Percentiles rank a stretch among this genome's conserved stretches.
Conservation (phyloP, 2,888 invertebrate species). For the Chloroclystis v-ata region DNA sequence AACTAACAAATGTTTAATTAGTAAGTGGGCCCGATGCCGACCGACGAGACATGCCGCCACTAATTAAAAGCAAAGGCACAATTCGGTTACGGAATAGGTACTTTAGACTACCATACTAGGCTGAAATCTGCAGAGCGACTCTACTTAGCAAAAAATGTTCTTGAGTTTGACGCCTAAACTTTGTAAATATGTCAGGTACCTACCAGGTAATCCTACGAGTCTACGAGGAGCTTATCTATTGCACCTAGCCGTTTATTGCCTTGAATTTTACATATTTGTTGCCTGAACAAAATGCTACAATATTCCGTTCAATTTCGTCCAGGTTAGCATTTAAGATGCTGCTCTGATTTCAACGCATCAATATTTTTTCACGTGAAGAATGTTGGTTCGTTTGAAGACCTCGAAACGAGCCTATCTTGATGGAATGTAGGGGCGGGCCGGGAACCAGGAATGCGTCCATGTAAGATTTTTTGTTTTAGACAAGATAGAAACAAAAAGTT, state of each 20-base stretch:
- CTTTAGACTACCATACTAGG: too few species aligned
- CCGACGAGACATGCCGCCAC: background rate
- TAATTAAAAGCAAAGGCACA: background rate
- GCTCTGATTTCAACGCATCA: conserved; percentile 27
- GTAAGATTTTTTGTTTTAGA: conserved; percentile 36
- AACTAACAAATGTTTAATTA: conserved; percentile 13
- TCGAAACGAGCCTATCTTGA: conserved; percentile 35
- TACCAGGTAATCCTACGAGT: too few species aligned
- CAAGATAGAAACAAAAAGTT: conserved; percentile 28
- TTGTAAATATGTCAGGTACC: too few species aligned
- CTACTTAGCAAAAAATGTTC: too few species aligned
- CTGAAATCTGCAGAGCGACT: too few species aligned
- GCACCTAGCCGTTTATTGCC: too few species aligned
- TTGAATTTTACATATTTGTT: too few species aligned
- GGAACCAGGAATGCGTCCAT: conserved; percentile 42
- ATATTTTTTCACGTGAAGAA: conserved; percentile 35
- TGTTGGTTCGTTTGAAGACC: conserved; percentile 29
- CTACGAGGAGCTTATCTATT: too few species aligned
- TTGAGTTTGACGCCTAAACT: too few species aligned
- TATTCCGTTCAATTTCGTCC: background rate
- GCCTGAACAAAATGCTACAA: background rate
- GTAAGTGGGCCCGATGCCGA: background rate
- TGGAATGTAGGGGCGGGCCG: conserved; percentile 49
- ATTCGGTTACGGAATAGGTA: too few species aligned
- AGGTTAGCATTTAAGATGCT: conserved; percentile 1